Conservation (phyloP, 92 coral and sea anemone species). For the Epizoanthus ramosus region DNA sequence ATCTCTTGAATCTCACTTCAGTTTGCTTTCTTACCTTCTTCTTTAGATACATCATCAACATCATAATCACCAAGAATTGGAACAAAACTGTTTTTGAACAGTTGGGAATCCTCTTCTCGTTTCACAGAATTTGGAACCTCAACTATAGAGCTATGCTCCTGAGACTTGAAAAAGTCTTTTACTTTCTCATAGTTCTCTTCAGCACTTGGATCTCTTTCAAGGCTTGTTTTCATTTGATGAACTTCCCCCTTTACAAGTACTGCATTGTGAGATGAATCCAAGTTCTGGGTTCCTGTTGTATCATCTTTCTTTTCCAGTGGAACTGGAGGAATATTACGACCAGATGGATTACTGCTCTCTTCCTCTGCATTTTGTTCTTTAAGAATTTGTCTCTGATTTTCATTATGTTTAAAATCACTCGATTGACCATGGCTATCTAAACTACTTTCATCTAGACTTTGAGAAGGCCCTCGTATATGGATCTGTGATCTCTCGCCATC, state of each 20-base stretch:
- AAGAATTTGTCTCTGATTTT: not conserved
- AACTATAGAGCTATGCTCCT: constrained; percentile 93
- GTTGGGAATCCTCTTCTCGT: constrained; percentile 71
- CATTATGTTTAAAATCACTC: constrained; percentile 24
- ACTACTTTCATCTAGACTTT: constrained; percentile 19
- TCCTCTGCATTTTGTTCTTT: not conserved
- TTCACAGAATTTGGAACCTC: constrained; percentile 94
- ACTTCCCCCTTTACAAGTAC: constrained; percentile 94
- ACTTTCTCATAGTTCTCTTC: constrained; percentile 84
- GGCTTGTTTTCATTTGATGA: constrained; percentile 70
- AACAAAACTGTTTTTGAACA: constrained; percentile 75
- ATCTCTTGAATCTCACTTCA: not conserved
- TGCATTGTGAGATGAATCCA: constrained; percentile 50
- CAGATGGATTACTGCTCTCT: constrained; percentile 23
- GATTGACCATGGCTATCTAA: constrained; percentile 35
- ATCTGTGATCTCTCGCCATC: constrained; percentile 5
- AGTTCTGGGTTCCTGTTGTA: not conserved
- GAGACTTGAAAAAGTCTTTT: constrained; percentile 94
- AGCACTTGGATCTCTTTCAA: constrained; percentile 82
- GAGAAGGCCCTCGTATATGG: constrained; percentile 27
- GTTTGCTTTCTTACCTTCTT: constrained; percentile 62
- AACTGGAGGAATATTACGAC: constrained; percentile 37
- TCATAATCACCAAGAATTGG: constrained; percentile 58
- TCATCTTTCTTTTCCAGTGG: constrained; percentile 28
- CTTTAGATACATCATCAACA: constrained; percentile 63